Evolutionary conservation across 2,888 invertebrate species (phyloP).

Genomic region (Phengaris arion): DNA sequence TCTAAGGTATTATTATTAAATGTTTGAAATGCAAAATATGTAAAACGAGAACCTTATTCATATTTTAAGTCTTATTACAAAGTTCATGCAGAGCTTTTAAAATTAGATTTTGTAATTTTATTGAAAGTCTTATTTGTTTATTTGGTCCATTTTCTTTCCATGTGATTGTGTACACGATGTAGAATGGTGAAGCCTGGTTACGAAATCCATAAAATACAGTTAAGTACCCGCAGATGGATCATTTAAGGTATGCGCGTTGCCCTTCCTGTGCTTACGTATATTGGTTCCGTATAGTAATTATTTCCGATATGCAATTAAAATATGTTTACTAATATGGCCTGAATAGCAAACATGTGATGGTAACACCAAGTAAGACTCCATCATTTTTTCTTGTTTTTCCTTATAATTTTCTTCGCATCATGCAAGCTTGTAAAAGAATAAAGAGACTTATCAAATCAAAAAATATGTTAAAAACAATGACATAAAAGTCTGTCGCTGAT

Average conservation of each 20-base stretch:
- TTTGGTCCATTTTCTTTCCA: not conserved
- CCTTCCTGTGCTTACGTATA: not conserved
- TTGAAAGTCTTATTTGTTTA: not conserved
- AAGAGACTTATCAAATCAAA: not conserved
- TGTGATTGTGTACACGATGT: no score
- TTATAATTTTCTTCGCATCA: not conserved
- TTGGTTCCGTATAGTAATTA: constrained; percentile 18
- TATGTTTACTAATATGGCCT: not conserved
- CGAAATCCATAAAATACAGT: not conserved
- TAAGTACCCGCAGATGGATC: not conserved
- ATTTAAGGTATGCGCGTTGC: not conserved
- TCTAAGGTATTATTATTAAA: no score
- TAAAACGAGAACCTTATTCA: no score
- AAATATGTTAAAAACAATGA: not conserved
- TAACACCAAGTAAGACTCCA: constrained; percentile 14
- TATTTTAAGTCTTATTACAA: no score
- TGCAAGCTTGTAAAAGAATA: not conserved
- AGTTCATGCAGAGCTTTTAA: no score
- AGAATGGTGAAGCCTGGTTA: not conserved
- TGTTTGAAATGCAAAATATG: no score
- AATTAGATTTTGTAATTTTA: no score
- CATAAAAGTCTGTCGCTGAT: not conserved
- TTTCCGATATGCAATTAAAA: constrained; percentile 22
- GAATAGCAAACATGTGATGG: not conserved
- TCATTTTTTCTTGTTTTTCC: no score